phyloP scores from a whole-genome alignment of 1,140 invertebrate species.

The Matsumurasca onukii region DNA sequence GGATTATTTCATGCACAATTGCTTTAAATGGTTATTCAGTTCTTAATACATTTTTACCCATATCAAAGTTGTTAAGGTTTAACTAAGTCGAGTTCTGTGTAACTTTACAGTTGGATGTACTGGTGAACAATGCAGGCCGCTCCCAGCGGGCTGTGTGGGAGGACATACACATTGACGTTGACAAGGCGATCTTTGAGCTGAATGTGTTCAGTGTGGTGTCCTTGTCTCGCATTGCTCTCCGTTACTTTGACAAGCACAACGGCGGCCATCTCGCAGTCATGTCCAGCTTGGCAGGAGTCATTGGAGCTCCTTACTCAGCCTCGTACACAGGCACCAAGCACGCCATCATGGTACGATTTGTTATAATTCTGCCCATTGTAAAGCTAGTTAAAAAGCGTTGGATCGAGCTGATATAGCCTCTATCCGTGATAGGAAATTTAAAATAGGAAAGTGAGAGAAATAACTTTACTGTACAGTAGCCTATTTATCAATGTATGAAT shows the following conservation, averaged over 20 bases:
- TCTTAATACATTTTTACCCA: not conserved
- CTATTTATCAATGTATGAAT: no score
- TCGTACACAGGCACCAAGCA: conserved; percentile 80
- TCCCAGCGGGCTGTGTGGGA: conserved; percentile 78
- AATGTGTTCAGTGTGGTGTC: conserved; percentile 78
- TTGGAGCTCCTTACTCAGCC: conserved; percentile 68
- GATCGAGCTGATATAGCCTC: no score
- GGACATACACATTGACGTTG: conserved; percentile 71
- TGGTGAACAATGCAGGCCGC: conserved; percentile 81
- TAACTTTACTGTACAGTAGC: no score
- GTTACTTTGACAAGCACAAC: conserved; percentile 61
- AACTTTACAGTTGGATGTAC: conserved; percentile 64
- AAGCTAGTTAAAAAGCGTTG: no score
- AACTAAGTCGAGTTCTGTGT: no score
- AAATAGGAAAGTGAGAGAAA: no score
- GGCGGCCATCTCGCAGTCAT: conserved; percentile 71
- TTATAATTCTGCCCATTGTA: no score
- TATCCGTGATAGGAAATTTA: no score
- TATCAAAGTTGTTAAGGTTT: no score
- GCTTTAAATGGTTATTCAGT: not conserved
- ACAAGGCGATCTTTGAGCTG: conserved; percentile 75
- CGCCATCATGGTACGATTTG: conserved; percentile 71
- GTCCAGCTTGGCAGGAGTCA: conserved; percentile 70
- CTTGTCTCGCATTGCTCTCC: conserved; percentile 65
- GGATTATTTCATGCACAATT: not conserved